phyloP scores from a whole-genome alignment of 1,140 invertebrate species.

The Argopecten irradians region DNA sequence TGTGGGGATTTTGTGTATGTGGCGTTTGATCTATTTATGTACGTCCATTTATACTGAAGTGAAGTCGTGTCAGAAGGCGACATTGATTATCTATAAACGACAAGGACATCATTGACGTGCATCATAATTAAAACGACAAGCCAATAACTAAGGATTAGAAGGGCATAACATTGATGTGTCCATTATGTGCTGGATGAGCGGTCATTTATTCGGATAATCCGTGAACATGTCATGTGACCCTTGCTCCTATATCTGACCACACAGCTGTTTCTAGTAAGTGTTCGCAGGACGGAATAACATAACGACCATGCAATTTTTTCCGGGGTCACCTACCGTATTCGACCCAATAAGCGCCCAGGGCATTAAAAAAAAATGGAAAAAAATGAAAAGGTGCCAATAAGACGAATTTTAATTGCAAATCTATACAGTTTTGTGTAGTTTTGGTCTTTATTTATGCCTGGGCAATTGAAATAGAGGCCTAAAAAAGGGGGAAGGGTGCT shows the following conservation, averaged over 20 bases:
- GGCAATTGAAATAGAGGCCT: too few species aligned
- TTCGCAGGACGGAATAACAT: too few species aligned
- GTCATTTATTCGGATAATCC: not conserved
- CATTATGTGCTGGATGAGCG: not conserved
- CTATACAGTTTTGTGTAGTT: too few species aligned
- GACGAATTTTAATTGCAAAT: too few species aligned
- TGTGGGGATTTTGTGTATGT: not conserved
- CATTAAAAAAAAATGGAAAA: too few species aligned
- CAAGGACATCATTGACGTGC: not conserved
- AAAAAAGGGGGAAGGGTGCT: too few species aligned
- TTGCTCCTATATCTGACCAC: not conserved
- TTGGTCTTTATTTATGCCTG: too few species aligned
- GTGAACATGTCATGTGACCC: not conserved
- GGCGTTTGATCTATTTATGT: not conserved
- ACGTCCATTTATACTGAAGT: not conserved
- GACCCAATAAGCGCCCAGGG: too few species aligned
- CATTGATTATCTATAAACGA: conserved; percentile 15
- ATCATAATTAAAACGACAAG: not conserved
- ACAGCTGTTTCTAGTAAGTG: too few species aligned
- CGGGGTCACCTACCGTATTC: too few species aligned
- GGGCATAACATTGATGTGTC: not conserved
- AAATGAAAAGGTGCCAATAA: too few species aligned
- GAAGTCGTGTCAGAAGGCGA: not conserved
- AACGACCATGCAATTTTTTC: too few species aligned
- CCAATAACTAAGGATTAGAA: not conserved